Evolutionary conservation across 2,888 invertebrate species (phyloP).

Genomic region (Drosophila atripex): DNA sequence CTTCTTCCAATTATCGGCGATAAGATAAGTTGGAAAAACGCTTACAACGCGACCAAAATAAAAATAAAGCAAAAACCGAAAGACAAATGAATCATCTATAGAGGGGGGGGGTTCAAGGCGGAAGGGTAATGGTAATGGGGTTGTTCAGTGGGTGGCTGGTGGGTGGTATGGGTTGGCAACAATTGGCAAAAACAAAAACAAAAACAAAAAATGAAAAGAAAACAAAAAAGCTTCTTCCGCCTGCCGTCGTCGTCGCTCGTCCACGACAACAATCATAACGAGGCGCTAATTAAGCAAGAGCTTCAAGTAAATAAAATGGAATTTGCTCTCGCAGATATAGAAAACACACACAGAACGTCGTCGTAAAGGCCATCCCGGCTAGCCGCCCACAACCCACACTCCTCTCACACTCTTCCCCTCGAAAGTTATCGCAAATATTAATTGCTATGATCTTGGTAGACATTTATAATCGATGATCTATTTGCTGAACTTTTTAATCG

Average conservation of each 20-base stretch:
- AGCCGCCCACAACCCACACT: background rate
- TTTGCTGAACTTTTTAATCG: too few species aligned
- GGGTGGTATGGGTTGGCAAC: background rate
- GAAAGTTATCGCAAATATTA: background rate
- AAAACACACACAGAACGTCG: slow-evolving; percentile 13
- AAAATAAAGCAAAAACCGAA: slow-evolving; percentile 8
- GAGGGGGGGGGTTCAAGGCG: background rate
- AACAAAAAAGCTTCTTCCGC: slow-evolving; percentile 49
- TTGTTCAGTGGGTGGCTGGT: too few species aligned
- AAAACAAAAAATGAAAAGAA: too few species aligned
- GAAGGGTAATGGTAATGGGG: too few species aligned
- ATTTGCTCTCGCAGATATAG: slow-evolving; percentile 56
- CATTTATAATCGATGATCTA: too few species aligned
- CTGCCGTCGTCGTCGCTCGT: slow-evolving; percentile 15
- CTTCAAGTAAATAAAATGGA: slow-evolving; percentile 68
- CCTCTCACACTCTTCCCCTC: background rate
- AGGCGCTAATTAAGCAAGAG: slow-evolving; percentile 69
- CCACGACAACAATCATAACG: slow-evolving; percentile 39
- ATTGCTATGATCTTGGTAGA: too few species aligned
- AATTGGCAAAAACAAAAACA: slow-evolving; percentile 41
- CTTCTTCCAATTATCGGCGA: slow-evolving; percentile 59
- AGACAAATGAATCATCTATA: slow-evolving; percentile 54
- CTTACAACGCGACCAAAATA: slow-evolving; percentile 23
- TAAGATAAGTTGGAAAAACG: slow-evolving; percentile 63
- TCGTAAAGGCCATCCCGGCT: slow-evolving; percentile 3